Percentiles rank a stretch among this genome's conserved stretches.
These are phyloP conservation scores for Rallus limicola DNA, from an alignment of 2,113 vertebrate genomes.

Conservation along the genomic window DNA sequence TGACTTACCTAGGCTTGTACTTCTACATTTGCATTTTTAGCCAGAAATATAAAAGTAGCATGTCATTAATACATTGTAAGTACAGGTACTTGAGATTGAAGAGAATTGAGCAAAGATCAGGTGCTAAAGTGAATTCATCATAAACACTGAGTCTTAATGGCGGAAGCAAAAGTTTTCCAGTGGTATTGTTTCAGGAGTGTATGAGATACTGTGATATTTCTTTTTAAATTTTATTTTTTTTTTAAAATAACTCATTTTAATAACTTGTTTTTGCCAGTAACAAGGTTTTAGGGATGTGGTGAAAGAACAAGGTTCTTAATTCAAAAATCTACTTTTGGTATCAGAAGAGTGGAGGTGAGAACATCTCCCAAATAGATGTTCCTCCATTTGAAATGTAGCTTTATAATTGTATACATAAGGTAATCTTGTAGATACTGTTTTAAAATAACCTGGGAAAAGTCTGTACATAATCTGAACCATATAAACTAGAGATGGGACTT, in stretches of 20 bases:
- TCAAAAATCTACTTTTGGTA: not conserved
- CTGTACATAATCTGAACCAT: not conserved
- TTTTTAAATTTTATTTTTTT: not conserved
- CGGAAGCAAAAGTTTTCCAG: not conserved
- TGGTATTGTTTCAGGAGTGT: not conserved
- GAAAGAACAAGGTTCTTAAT: not conserved
- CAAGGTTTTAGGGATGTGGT: not conserved
- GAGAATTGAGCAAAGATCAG: not conserved
- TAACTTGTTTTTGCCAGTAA: not conserved
- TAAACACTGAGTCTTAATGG: not conserved
- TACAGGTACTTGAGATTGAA: not conserved
- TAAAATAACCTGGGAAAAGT: not conserved
- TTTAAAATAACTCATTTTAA: not conserved
- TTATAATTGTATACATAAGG: not conserved
- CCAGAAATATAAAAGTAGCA: not conserved
- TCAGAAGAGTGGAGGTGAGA: not conserved
- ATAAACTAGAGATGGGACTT: not conserved
- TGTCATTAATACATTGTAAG: not conserved
- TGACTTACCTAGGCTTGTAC: not conserved
- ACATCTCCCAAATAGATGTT: not conserved
- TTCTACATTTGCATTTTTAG: not conserved
- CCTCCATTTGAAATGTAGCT: not conserved
- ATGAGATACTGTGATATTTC: not conserved
- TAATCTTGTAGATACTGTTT: not conserved
- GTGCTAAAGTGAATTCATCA: not conserved